These are phyloP conservation scores for Bunonema sp. DNA, from an alignment of 2,888 invertebrate genomes.

Conservation along the genomic window DNA sequence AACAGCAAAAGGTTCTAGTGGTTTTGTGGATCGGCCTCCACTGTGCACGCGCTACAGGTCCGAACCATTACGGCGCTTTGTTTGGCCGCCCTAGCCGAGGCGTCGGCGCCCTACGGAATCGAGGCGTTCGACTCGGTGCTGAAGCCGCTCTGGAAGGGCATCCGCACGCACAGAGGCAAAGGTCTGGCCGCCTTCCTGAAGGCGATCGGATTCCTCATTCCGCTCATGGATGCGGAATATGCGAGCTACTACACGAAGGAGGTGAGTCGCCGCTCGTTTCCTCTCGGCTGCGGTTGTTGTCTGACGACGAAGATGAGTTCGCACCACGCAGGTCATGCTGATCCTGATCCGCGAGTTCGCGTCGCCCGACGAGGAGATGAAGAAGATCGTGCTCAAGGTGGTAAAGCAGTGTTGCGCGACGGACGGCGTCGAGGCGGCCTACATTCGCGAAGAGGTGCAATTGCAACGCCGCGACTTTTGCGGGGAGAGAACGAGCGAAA, in stretches of 20 bases:
- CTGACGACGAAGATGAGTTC: too few relatives aligned
- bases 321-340: constrained; percentile 95
- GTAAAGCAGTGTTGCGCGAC: constrained; percentile 99
- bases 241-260: constrained; percentile 5
- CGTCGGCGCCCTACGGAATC: constrained; percentile 96
- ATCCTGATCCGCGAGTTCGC: constrained; percentile 97
- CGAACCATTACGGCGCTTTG: constrained; percentile 95
- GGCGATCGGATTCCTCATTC: constrained; percentile 95
- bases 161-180: constrained; percentile 65
- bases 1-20: constrained; percentile 76
- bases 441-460: constrained; percentile 96
- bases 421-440: constrained; percentile 96
- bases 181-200: constrained; percentile 96
- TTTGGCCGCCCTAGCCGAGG: constrained; percentile 91
- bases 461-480: too few relatives aligned
- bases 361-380: constrained; percentile 99
- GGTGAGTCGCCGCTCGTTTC: neutral
- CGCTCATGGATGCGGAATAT: constrained; percentile 76
- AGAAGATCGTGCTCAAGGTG: constrained; percentile 96
- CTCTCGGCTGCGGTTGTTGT: neutral
- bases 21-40: too few relatives aligned
- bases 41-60: too few relatives aligned
- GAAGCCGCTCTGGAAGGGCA: constrained; percentile 97
- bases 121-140: constrained; percentile 98
- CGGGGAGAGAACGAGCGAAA: too few relatives aligned